Evolutionary conservation across 2,888 invertebrate species (phyloP).

Genomic region (Dryocosmus kuriphilus): DNA sequence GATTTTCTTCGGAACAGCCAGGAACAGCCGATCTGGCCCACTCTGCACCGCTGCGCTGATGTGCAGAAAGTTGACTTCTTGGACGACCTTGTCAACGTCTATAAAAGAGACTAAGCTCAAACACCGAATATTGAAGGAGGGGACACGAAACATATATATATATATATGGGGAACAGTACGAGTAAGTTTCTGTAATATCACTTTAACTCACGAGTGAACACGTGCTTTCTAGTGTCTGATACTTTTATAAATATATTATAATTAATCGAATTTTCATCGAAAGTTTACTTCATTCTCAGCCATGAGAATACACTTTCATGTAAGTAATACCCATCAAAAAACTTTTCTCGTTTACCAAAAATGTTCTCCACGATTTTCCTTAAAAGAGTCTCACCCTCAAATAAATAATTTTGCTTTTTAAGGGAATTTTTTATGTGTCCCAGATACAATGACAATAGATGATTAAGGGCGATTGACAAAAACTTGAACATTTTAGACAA

Average conservation of each 20-base stretch:
- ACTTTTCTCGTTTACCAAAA: neutral
- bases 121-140: slow-evolving; percentile 30
- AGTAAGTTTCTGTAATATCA: slow-evolving; percentile 33
- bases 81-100: slow-evolving; percentile 20
- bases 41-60: too few species aligned
- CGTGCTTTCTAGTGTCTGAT: slow-evolving; percentile 6
- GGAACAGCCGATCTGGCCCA: too few species aligned
- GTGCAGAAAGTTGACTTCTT: slow-evolving; percentile 31
- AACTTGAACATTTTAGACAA: too few species aligned
- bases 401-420: too few species aligned
- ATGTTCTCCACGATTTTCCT: neutral
- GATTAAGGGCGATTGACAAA: too few species aligned
- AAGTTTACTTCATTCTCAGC: neutral
- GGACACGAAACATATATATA: slow-evolving; percentile 19
- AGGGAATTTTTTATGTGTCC: too few species aligned
- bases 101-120: slow-evolving; percentile 34
- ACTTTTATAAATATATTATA: neutral
- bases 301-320: slow-evolving; percentile 35
- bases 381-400: too few species aligned
- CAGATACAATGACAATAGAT: too few species aligned
- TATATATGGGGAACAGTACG: slow-evolving; percentile 34
- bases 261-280: neutral
- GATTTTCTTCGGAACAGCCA: too few species aligned
- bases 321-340: slow-evolving; percentile 18
- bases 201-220: slow-evolving; percentile 16